phyloP scores from a whole-genome alignment of 2,888 invertebrate species.

The Pheosia tremula region DNA sequence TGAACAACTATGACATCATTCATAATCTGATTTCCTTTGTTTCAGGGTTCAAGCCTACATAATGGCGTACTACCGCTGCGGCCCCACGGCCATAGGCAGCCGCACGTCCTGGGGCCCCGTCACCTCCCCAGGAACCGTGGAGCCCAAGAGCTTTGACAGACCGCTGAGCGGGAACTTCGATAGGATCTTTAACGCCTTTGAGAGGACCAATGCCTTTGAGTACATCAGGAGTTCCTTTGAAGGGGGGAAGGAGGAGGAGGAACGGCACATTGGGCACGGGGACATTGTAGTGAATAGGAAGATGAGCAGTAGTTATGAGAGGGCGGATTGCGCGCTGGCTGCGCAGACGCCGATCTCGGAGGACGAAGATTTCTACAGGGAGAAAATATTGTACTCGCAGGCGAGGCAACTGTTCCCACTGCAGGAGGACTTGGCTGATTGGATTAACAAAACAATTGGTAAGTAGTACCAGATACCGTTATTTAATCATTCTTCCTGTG shows the following conservation, averaged over 20 bases:
- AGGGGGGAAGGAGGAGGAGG: conserved; percentile 50
- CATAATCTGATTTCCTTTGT: conserved; percentile 28
- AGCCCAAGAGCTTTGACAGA: conserved; percentile 67
- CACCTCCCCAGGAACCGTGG: conserved; percentile 69
- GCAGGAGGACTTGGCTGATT: conserved; percentile 94
- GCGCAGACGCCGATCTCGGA: conserved; percentile 81
- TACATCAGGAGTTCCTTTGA: conserved; percentile 61
- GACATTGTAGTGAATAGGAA: conserved; percentile 76
- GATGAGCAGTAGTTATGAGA: conserved; percentile 76
- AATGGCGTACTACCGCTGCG: conserved; percentile 79
- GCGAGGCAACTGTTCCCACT: conserved; percentile 91
- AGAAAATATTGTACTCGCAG: conserved; percentile 90
- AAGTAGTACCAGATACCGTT: conserved; percentile 57
- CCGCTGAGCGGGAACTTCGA: conserved; percentile 79
- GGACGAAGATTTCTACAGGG: conserved; percentile 88
- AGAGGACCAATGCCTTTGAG: conserved; percentile 80
- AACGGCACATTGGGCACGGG: conserved; percentile 67
- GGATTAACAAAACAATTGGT: conserved; percentile 95
- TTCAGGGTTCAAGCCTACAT: conserved; percentile 48
- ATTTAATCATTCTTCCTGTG: not conserved
- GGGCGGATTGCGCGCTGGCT: conserved; percentile 80
- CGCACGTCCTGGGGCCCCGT: conserved; percentile 86
- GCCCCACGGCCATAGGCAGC: conserved; percentile 76
- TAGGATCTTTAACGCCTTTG: conserved; percentile 80
- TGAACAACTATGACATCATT: no score